Percentiles rank a stretch among this genome's conserved stretches.
phyloP scores from a whole-genome alignment of 2,113 vertebrate species.

The Pseudorhombus dupliciocellatus region DNA sequence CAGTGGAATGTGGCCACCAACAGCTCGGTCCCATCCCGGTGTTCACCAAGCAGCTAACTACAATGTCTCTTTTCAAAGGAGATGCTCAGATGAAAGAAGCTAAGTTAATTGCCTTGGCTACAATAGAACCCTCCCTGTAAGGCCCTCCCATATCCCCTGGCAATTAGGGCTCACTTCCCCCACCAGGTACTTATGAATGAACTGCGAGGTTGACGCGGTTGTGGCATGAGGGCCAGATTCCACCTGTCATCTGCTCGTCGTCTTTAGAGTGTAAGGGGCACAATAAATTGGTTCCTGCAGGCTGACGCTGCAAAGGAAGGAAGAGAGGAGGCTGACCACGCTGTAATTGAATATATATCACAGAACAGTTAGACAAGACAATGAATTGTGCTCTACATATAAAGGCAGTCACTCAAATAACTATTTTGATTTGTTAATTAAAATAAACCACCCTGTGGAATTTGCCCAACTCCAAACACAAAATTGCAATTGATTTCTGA shows the following conservation, averaged over 20 bases:
- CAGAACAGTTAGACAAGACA: background rate
- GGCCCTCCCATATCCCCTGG: constrained; percentile 65
- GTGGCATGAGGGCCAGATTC: constrained; percentile 20
- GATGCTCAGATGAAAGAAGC: constrained; percentile 62
- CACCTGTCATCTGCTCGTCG: constrained; percentile 25
- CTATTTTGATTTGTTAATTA: too few species aligned
- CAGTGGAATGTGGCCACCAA: constrained; percentile 48
- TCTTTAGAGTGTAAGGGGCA: background rate
- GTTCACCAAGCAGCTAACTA: constrained; percentile 50
- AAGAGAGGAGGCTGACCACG: too few species aligned
- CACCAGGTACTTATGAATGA: constrained; percentile 46
- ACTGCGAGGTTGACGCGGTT: constrained; percentile 15
- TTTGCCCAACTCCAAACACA: too few species aligned
- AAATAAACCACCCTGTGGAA: too few species aligned
- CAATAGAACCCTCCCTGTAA: constrained; percentile 68
- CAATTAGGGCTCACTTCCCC: constrained; percentile 68
- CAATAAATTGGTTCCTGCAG: constrained; percentile 4
- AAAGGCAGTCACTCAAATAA: background rate
- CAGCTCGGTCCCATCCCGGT: constrained; percentile 37
- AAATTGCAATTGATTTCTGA: too few species aligned
- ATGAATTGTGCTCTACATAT: too few species aligned
- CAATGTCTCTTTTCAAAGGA: constrained; percentile 69
- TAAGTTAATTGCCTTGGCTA: constrained; percentile 69
- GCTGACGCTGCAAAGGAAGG: background rate
- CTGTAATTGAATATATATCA: background rate